A percentile compares a stretch with the other conserved stretches of the same genome.
These are phyloP conservation scores for Eurystomus gularis DNA, from an alignment of 2,113 vertebrate genomes.

Conservation along the genomic window DNA sequence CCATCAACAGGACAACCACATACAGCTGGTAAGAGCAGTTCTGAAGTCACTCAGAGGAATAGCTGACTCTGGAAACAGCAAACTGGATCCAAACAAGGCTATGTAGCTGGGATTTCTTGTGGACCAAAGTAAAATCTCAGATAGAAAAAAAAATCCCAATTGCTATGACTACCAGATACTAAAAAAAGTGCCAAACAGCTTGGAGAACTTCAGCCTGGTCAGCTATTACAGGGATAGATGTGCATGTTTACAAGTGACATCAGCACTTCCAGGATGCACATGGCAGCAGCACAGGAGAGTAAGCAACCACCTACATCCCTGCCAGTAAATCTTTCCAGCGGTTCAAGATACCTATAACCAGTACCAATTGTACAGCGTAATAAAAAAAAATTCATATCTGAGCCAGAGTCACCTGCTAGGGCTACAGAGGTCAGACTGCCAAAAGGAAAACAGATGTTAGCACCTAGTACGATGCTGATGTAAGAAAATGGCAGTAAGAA, in stretches of 20 bases:
- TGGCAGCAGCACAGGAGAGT: neutral
- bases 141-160: neutral
- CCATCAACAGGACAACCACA: rapidly evolving
- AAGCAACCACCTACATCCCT: neutral
- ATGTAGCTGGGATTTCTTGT: neutral
- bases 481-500: neutral
- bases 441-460: neutral
- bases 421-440: neutral
- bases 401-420: neutral
- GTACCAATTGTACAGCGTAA: neutral
- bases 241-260: neutral
- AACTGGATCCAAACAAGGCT: neutral
- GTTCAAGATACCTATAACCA: neutral
- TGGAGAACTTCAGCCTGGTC: neutral
- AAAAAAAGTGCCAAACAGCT: neutral
- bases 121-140: neutral
- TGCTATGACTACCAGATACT: neutral
- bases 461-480: neutral
- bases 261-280: neutral
- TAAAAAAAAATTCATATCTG: neutral
- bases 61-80: neutral
- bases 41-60: neutral
- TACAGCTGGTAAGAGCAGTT: neutral
- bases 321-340: neutral
- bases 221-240: neutral